These are phyloP conservation scores for Aptenodytes patagonicus DNA, from an alignment of 2,113 vertebrate species.

Conservation along the genomic window DNA sequence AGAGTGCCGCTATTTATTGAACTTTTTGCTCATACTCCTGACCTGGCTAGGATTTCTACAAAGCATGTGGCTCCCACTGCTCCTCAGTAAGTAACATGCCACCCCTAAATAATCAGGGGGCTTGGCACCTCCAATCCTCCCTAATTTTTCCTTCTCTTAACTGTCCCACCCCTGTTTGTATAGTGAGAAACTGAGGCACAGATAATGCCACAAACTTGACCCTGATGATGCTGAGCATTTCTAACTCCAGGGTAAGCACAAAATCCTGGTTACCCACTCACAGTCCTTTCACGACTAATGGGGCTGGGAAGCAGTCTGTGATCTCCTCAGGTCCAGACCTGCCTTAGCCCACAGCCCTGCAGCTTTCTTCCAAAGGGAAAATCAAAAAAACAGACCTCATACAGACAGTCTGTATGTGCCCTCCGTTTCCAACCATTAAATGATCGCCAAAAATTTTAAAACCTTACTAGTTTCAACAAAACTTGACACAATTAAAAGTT, in stretches of 20 bases:
- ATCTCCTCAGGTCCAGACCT: background rate
- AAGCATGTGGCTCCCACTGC: background rate
- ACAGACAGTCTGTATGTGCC: background rate
- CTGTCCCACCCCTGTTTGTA: background rate
- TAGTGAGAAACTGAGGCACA: background rate
- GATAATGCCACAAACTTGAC: background rate
- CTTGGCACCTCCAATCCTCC: background rate
- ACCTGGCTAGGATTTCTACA: background rate
- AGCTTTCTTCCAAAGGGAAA: background rate
- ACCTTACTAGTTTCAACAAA: background rate
- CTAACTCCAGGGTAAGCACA: background rate
- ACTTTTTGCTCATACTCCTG: background rate
- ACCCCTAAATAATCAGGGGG: background rate
- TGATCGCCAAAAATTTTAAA: background rate
- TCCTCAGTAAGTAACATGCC: background rate
- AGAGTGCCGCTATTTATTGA: background rate
- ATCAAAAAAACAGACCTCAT: background rate
- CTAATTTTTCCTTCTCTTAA: background rate
- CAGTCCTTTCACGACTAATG: background rate
- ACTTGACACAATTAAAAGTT: background rate
- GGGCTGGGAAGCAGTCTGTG: background rate
- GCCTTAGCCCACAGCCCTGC: background rate
- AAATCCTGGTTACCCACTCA: background rate
- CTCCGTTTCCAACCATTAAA: background rate
- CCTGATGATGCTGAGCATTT: background rate